Evolutionary conservation across 2,113 vertebrate species (phyloP).

Genomic region (Colossoma macropomum): DNA sequence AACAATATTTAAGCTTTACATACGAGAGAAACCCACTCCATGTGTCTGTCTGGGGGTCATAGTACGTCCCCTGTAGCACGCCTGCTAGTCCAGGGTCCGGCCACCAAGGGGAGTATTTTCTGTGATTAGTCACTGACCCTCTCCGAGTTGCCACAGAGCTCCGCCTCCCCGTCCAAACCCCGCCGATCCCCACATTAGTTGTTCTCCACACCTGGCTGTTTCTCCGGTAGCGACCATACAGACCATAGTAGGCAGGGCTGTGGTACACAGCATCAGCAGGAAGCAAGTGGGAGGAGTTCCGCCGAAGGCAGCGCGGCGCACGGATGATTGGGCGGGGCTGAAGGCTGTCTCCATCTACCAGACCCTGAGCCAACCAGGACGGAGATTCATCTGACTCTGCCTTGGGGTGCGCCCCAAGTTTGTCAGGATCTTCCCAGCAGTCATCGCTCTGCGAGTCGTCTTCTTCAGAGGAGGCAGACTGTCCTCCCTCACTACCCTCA

Average conservation of each 20-base stretch:
- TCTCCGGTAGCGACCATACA: slow-evolving; percentile 76
- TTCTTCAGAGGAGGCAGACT: slow-evolving; percentile 51
- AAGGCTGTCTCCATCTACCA: slow-evolving; percentile 30
- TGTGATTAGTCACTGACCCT: slow-evolving; percentile 48
- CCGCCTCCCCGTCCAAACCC: slow-evolving; percentile 38
- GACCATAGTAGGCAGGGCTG: slow-evolving; percentile 62
- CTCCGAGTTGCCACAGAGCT: slow-evolving; percentile 38
- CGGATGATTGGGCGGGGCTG: slow-evolving; percentile 65
- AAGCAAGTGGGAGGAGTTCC: slow-evolving; percentile 77
- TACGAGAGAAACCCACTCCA: slow-evolving; percentile 88
- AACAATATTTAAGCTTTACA: slow-evolving; percentile 69
- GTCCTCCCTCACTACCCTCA: slow-evolving; percentile 19
- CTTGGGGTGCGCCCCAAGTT: slow-evolving; percentile 15
- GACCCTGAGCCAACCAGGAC: slow-evolving; percentile 36
- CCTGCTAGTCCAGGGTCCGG: slow-evolving; percentile 30
- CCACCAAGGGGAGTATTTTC: slow-evolving; percentile 60
- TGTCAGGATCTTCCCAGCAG: slow-evolving; percentile 24
- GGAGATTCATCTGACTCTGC: slow-evolving; percentile 18
- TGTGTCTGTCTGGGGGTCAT: slow-evolving; percentile 70
- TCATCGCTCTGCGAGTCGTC: slow-evolving; percentile 53
- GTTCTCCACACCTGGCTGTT: slow-evolving; percentile 72
- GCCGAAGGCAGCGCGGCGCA: slow-evolving; percentile 77
- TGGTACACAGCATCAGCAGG: slow-evolving; percentile 64
- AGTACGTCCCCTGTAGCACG: slow-evolving; percentile 57
- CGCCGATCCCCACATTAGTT: background rate